Evolutionary conservation across 2,113 vertebrate genomes (phyloP), one percentile per base, ranked within the genome.

Genomic region (Sebastes schlegelii): DNA sequence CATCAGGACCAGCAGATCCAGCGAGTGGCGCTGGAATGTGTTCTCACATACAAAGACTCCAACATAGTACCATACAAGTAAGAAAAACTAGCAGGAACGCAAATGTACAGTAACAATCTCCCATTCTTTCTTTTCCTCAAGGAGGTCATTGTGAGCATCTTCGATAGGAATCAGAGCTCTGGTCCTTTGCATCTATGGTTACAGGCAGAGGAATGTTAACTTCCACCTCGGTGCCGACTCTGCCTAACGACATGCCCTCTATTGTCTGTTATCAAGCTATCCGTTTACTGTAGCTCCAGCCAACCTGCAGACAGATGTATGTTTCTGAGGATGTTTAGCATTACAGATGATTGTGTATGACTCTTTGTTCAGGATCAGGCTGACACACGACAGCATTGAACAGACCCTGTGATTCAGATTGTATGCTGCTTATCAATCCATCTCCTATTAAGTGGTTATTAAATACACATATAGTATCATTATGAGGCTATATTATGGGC

Each of bases 1-100:
- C 98, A 99, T 89, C 98, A 97, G 92, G 97, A 99, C 90, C 97
- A 98, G 90, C 95, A 92, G 17, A 97, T 99, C 45, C 98, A 99
- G 89, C 96, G 94, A 91, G 94, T 96, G 77, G 95, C 97, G 0
- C 95, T 99, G 91, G 97, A 98, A 60, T 99, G 98, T 87, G 85
- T 99, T 58, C 93, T 98, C 93, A 96, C 97, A 0, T 99, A 99
- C 88, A 99, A 96, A 77, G 96, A 99, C 85, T 94, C 97, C 5
- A 94, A 96, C 89, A 86, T 99, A 1, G 92, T 97, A 6, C 97
- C 97, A 0, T 99, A 99, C 89, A 98, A 95, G 98, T 99, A 94
- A 94, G 95, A 0, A 64, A 40, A 51, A 54, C 19, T 0, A 42
- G 64, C 52, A 60, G 65, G 64, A 61, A 21, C 46, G 42, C n/a